These are phyloP conservation scores for Galeruca laticollis DNA, from an alignment of 2,888 invertebrate genomes.

Conservation along the genomic window DNA sequence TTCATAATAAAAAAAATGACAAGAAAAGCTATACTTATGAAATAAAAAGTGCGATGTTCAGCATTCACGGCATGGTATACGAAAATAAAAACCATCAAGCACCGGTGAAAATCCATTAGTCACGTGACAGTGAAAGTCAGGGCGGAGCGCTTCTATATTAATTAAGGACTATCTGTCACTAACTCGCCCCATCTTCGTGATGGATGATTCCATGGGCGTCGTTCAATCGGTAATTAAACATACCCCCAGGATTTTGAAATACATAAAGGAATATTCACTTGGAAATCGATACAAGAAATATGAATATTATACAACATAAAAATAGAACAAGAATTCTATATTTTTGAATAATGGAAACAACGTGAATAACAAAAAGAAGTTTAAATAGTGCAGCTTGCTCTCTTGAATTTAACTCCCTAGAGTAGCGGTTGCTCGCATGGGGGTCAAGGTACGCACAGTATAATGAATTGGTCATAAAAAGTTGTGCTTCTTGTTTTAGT, in stretches of 20 bases:
- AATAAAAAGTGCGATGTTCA: background rate
- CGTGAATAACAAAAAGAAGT: no score
- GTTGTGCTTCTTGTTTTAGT: no score
- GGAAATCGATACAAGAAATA: background rate
- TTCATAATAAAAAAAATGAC: background rate
- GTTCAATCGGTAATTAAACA: conserved; percentile 8
- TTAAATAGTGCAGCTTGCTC: no score
- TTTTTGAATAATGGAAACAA: no score
- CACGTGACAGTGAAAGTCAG: conserved; percentile 61
- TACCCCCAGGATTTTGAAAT: conserved; percentile 7
- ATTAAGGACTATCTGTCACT: conserved; percentile 67
- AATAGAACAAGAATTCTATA: no score
- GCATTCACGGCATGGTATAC: conserved; percentile 15
- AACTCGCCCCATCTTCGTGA: conserved; percentile 63
- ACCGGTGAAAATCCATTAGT: conserved; percentile 43
- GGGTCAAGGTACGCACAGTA: no score
- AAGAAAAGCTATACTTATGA: background rate
- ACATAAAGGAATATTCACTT: conserved; percentile 3
- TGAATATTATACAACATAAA: background rate
- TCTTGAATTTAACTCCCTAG: no score
- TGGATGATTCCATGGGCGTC: conserved; percentile 63
- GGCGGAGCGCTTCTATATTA: conserved; percentile 66
- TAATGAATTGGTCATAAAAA: no score
- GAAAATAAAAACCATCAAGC: conserved; percentile 25
- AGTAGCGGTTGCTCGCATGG: no score